Evolutionary conservation across 2,797 vertebrate species (phyloP).

Genomic region (Synaphobranchus kaupii): DNA sequence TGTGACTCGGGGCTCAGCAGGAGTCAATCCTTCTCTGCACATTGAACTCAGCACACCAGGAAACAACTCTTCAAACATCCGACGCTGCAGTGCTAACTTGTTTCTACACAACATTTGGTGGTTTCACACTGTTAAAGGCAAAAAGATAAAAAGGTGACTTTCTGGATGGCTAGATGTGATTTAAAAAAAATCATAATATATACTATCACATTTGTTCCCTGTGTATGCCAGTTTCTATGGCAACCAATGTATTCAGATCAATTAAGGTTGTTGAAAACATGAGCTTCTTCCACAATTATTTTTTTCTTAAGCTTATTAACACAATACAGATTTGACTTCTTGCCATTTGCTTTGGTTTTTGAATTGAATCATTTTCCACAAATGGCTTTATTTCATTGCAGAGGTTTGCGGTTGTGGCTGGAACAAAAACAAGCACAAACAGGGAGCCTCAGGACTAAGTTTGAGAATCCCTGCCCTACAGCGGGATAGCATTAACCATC

Average conservation of each 20-base stretch:
- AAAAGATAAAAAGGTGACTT: not conserved
- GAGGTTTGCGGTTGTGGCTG: not conserved
- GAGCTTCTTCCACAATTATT: not conserved
- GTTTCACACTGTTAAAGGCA: not conserved
- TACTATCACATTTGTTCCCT: not conserved
- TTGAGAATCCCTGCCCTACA: too few species aligned
- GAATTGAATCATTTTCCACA: not conserved
- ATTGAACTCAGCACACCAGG: not conserved
- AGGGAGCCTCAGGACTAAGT: not conserved
- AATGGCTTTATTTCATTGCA: not conserved
- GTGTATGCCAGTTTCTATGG: not conserved
- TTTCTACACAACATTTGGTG: not conserved
- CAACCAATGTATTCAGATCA: not conserved
- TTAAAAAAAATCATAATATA: not conserved
- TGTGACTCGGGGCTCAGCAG: not conserved
- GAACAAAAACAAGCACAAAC: not conserved
- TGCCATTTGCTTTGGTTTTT: not conserved
- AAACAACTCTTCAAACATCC: not conserved
- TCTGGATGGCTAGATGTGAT: not conserved
- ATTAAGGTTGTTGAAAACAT: not conserved
- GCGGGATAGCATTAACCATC: too few species aligned
- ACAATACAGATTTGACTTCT: not conserved
- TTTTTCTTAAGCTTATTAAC: too few species aligned
- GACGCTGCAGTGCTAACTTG: not conserved
- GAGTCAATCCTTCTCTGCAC: not conserved